Conservation (phyloP, 2,888 invertebrate species). For the Protonemura montana region DNA sequence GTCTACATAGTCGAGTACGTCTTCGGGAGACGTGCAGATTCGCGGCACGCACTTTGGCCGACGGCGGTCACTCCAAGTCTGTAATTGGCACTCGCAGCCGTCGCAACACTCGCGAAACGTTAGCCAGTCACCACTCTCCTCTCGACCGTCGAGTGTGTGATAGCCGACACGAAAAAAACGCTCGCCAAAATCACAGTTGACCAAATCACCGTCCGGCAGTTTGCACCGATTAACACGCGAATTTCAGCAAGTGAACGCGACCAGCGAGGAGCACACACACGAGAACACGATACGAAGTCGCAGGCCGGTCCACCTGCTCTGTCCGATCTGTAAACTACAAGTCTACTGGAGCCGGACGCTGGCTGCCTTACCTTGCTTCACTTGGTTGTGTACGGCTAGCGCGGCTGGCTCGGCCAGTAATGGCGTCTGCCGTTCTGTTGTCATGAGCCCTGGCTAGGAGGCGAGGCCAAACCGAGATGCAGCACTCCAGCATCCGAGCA, state of each 20-base stretch:
- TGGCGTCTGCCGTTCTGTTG: conserved; percentile 42
- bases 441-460: conserved; percentile 37
- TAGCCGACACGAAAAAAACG: neutral
- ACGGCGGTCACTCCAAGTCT: neutral
- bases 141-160: neutral
- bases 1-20: conserved; percentile 5
- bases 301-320: conserved; percentile 41
- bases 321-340: conserved; percentile 39
- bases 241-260: neutral
- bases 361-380: conserved; percentile 42
- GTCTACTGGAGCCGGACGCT: conserved; percentile 41
- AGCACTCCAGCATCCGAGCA: neutral
- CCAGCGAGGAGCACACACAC: conserved; percentile 2
- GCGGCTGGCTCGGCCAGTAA: conserved; percentile 43
- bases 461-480: conserved; percentile 45
- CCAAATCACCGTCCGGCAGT: neutral
- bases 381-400: conserved; percentile 28
- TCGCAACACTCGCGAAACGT: neutral
- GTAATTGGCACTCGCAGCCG: neutral
- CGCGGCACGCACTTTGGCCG: neutral
- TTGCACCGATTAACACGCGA: neutral
- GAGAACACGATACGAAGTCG: neutral
- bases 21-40: neutral
- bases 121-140: neutral
- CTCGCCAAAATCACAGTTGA: neutral